Conservation (phyloP, 2,797 vertebrate species). For the Pangasius larnaudii region DNA sequence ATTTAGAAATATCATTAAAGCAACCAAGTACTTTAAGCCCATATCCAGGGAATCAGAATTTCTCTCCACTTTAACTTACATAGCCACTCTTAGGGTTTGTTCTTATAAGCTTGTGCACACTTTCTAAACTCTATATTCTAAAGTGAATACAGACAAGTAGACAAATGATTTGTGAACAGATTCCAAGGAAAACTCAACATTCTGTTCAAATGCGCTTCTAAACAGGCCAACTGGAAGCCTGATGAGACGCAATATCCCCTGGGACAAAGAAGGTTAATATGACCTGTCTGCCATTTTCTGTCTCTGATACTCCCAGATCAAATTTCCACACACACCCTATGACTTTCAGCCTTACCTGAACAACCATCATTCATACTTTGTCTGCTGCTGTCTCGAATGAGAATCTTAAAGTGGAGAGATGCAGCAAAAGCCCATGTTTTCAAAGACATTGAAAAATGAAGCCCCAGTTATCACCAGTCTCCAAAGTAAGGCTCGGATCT, state of each 20-base stretch:
- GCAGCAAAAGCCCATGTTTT: slow-evolving; percentile 30
- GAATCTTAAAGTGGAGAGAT: slow-evolving; percentile 31
- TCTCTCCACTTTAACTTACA: slow-evolving; percentile 30
- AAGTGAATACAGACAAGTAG: neutral
- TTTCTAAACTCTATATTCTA: neutral
- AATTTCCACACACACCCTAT: slow-evolving; percentile 43
- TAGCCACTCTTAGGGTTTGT: neutral
- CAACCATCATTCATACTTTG: slow-evolving; percentile 46
- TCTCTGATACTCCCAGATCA: slow-evolving; percentile 44
- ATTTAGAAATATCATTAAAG: slow-evolving; percentile 41
- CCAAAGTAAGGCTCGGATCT: neutral
- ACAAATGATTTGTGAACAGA: neutral
- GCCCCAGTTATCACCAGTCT: neutral
- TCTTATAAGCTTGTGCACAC: neutral
- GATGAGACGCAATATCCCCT: slow-evolving; percentile 15
- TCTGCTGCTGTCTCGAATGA: slow-evolving; percentile 37
- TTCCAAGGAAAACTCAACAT: neutral
- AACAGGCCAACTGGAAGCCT: neutral
- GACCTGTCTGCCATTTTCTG: slow-evolving; percentile 46
- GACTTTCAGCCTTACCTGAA: slow-evolving; percentile 42
- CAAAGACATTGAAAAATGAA: slow-evolving; percentile 38
- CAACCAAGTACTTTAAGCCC: slow-evolving; percentile 40
- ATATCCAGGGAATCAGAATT: neutral
- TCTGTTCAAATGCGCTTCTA: neutral
- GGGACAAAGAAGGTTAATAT: slow-evolving; percentile 40